Evolutionary conservation across 1,140 invertebrate genomes (phyloP).

Genomic region (Drosophila elegans): DNA sequence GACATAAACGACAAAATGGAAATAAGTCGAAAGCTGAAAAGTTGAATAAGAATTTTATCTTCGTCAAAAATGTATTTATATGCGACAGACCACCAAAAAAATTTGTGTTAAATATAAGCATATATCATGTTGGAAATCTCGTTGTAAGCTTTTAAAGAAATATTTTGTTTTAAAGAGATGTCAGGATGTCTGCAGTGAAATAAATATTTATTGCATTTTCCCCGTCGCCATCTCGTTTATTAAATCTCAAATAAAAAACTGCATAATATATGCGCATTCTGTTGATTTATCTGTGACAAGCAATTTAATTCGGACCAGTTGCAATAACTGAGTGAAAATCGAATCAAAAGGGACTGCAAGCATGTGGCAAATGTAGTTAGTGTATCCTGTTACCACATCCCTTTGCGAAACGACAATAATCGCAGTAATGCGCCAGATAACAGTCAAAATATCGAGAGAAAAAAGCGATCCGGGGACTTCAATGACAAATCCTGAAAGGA

Average conservation of each 20-base stretch:
- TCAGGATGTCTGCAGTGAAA: slow-evolving; percentile 17
- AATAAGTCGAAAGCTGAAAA: background rate
- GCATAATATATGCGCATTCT: slow-evolving; percentile 40
- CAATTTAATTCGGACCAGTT: slow-evolving; percentile 46
- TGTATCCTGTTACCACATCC: slow-evolving; percentile 24
- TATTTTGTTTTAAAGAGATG: slow-evolving; percentile 33
- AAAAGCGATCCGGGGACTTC: slow-evolving; percentile 14
- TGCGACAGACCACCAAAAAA: background rate
- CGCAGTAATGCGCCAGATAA: slow-evolving; percentile 62
- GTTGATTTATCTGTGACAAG: slow-evolving; percentile 53
- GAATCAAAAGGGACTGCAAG: slow-evolving; percentile 23
- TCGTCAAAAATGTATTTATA: slow-evolving; percentile 1
- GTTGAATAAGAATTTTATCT: background rate
- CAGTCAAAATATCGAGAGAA: slow-evolving; percentile 60
- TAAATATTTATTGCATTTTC: slow-evolving; percentile 52
- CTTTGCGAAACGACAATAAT: slow-evolving; percentile 52
- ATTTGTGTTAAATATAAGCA: background rate
- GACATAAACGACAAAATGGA: background rate
- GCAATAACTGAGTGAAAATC: slow-evolving; percentile 13
- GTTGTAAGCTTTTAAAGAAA: slow-evolving; percentile 32
- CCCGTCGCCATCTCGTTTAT: slow-evolving; percentile 46
- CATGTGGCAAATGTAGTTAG: slow-evolving; percentile 48
- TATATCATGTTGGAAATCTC: slow-evolving; percentile 6
- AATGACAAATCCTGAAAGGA: slow-evolving; percentile 47
- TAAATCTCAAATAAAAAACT: slow-evolving; percentile 46